A percentile compares a stretch with the other conserved stretches of the same genome.
Conservation (phyloP, 2,797 vertebrate genomes). For the Thunnus albacares region DNA sequence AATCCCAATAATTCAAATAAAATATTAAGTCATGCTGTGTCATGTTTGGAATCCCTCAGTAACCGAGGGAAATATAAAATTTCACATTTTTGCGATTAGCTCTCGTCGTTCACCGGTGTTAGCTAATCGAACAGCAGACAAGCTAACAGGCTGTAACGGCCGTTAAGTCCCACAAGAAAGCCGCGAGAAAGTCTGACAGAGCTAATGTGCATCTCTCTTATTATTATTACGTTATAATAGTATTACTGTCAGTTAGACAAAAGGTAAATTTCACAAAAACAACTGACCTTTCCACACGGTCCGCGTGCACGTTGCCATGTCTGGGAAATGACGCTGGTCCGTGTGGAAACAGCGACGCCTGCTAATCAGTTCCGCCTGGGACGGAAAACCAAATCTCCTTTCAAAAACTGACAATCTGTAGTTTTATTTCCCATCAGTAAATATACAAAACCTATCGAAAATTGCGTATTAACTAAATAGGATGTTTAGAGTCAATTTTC, state of each 20-base stretch:
- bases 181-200: no score
- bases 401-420: fast-evolving
- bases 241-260: neutral
- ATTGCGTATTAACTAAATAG: fast-evolving
- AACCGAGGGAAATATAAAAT: fast-evolving
- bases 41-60: fast-evolving
- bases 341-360: slow-evolving; percentile 32
- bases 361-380: slow-evolving; percentile 56
- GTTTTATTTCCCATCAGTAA: fast-evolving
- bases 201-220: no score
- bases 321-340: slow-evolving; percentile 36
- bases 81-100: neutral
- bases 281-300: slow-evolving; percentile 83
- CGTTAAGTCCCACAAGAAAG: no score
- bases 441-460: fast-evolving
- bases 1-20: fast-evolving
- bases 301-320: slow-evolving; percentile 81
- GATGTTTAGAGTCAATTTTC: fast-evolving
- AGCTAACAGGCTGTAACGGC: slow-evolving; percentile 9
- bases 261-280: slow-evolving; percentile 1
- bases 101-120: neutral
- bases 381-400: fast-evolving
- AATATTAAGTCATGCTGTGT: fast-evolving
- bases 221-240: no score
- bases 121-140: neutral